Evolutionary conservation across 2,797 vertebrate genomes (phyloP).

Genomic region (Gallinago nigripennis): DNA sequence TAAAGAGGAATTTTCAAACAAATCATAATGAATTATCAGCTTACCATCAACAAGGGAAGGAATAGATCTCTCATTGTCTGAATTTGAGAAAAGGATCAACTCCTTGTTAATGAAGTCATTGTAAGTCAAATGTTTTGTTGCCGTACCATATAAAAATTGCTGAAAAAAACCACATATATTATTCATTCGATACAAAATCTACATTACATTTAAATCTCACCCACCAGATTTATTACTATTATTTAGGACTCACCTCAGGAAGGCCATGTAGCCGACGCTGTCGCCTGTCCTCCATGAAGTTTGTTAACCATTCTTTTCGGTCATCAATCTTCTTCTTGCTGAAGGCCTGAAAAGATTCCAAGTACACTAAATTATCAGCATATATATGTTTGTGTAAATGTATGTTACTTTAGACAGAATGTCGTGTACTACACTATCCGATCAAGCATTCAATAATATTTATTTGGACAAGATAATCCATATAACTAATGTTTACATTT

Average conservation of each 20-base stretch:
- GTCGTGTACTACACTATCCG: not conserved
- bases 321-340: slow-evolving; percentile 99
- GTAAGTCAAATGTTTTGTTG: slow-evolving; percentile 93
- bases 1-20: not conserved
- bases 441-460: not conserved
- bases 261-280: slow-evolving; percentile 95
- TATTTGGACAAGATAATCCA: not conserved
- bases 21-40: slow-evolving; percentile 53
- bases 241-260: slow-evolving; percentile 86
- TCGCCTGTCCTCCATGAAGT: slow-evolving; percentile 97
- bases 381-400: not conserved
- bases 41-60: slow-evolving; percentile 96
- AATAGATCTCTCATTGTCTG: slow-evolving; percentile 97
- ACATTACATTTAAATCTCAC: not conserved
- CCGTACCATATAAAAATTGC: slow-evolving; percentile 96
- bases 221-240: not conserved
- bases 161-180: slow-evolving; percentile 72
- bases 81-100: slow-evolving; percentile 98
- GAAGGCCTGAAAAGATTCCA: slow-evolving; percentile 87
- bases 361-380: not conserved
- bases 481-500: not conserved
- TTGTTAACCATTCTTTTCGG: slow-evolving; percentile 98
- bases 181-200: slow-evolving; percentile 38
- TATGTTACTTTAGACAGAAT: not conserved
- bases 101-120: slow-evolving; percentile 99